These are phyloP conservation scores for Hydropsyche tenuis DNA, from an alignment of 1,140 invertebrate species.

Conservation along the genomic window DNA sequence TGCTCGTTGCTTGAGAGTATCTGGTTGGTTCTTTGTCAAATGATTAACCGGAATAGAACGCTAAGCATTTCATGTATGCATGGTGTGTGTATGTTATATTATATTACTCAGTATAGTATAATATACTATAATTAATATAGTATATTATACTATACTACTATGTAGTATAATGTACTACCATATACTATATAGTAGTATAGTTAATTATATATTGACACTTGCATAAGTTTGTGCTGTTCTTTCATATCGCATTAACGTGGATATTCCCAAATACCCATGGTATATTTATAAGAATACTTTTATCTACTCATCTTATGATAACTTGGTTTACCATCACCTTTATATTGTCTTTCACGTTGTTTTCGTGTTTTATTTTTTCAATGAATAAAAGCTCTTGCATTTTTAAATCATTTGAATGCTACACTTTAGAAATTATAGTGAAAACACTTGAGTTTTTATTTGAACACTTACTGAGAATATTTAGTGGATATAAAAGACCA, in stretches of 20 bases:
- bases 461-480: too few relatives aligned
- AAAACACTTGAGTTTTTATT: too few relatives aligned
- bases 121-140: background rate
- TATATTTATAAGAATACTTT: slow-evolving; percentile 16
- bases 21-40: background rate
- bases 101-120: slow-evolving; percentile 19
- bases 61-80: slow-evolving; percentile 24
- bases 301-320: slow-evolving; percentile 19
- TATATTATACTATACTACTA: background rate
- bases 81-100: slow-evolving; percentile 22
- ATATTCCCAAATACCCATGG: slow-evolving; percentile 4
- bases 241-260: slow-evolving; percentile 30
- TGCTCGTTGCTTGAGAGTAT: slow-evolving; percentile 6
- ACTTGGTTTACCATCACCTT: background rate
- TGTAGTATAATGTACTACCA: background rate
- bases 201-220: slow-evolving; percentile 21
- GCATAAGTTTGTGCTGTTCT: slow-evolving; percentile 32
- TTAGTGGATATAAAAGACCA: background rate
- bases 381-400: slow-evolving; percentile 20
- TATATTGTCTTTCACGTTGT: background rate
- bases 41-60: slow-evolving; percentile 4
- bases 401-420: slow-evolving; percentile 29
- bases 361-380: background rate
- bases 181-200: background rate
- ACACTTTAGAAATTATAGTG: slow-evolving; percentile 6